phyloP scores from a whole-genome alignment of 2,888 invertebrate species.

The Sinhomidia bicolor region DNA sequence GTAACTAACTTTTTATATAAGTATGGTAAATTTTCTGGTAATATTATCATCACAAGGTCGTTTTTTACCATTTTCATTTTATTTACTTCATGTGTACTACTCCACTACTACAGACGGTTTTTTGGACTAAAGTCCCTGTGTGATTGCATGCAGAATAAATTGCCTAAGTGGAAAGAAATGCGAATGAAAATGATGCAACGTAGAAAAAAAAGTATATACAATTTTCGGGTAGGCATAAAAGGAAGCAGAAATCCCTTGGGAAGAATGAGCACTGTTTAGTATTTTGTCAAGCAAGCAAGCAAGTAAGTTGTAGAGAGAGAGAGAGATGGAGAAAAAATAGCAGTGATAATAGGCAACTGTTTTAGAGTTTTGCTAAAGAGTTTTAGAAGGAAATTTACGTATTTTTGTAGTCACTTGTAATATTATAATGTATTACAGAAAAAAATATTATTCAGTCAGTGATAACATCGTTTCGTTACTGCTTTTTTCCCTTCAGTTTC shows the following conservation, averaged over 20 bases:
- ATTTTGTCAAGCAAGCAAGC: conserved; percentile 3
- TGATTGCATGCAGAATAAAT: conserved; percentile 41
- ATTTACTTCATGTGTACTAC: too few species aligned
- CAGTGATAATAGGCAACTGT: neutral
- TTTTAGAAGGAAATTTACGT: neutral
- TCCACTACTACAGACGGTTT: neutral
- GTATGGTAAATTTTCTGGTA: neutral
- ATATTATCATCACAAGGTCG: conserved; percentile 30
- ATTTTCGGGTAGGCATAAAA: neutral
- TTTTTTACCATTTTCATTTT: conserved; percentile 19
- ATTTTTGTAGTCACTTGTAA: neutral
- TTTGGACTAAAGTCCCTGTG: neutral
- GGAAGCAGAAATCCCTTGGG: conserved; percentile 11
- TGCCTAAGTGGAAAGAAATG: neutral
- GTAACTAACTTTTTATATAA: too few species aligned
- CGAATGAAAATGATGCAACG: neutral
- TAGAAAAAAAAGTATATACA: neutral
- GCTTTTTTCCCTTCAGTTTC: neutral
- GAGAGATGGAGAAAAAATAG: neutral
- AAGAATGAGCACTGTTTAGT: neutral
- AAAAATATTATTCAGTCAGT: conserved; percentile 3
- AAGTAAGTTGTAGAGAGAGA: too few species aligned
- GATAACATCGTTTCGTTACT: conserved; percentile 28
- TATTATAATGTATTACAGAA: neutral
- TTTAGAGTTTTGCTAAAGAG: neutral